Evolutionary conservation across 2,797 vertebrate genomes (phyloP).

Genomic region (Orestias chungarensis): DNA sequence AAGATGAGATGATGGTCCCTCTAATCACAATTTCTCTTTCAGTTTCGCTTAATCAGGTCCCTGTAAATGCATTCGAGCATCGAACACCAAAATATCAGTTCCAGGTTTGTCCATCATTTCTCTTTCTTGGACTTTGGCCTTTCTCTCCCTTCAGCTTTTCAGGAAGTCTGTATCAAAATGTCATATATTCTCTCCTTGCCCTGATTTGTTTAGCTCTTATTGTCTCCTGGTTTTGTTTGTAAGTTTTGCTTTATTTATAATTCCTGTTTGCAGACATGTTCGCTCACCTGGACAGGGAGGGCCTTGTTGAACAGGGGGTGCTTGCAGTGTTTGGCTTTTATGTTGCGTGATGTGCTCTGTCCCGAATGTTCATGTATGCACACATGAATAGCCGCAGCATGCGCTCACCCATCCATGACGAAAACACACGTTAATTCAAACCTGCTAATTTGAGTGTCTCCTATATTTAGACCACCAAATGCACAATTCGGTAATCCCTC

Average conservation of each 20-base stretch:
- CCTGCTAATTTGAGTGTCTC: background rate
- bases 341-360: background rate
- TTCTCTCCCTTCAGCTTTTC: background rate
- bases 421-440: background rate
- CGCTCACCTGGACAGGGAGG: slow-evolving; percentile 3
- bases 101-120: background rate
- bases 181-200: background rate
- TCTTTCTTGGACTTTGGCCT: background rate
- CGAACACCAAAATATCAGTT: no score
- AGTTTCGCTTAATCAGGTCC: background rate
- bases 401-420: background rate
- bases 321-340: background rate
- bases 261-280: background rate
- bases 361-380: slow-evolving; percentile 1
- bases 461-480: slow-evolving; percentile 3
- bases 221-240: background rate
- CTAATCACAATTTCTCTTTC: background rate
- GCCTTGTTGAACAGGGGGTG: background rate
- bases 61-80: background rate
- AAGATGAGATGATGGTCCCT: slow-evolving; percentile 2
- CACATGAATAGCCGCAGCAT: background rate
- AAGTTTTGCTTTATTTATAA: slow-evolving; percentile 8
- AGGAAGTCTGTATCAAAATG: slow-evolving; percentile 1
- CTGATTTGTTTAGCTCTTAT: background rate
- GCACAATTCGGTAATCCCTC: background rate